Evolutionary conservation across 2,888 invertebrate genomes (phyloP), one percentile per base, ranked within the genome.

Genomic region (Sipha maydis): DNA sequence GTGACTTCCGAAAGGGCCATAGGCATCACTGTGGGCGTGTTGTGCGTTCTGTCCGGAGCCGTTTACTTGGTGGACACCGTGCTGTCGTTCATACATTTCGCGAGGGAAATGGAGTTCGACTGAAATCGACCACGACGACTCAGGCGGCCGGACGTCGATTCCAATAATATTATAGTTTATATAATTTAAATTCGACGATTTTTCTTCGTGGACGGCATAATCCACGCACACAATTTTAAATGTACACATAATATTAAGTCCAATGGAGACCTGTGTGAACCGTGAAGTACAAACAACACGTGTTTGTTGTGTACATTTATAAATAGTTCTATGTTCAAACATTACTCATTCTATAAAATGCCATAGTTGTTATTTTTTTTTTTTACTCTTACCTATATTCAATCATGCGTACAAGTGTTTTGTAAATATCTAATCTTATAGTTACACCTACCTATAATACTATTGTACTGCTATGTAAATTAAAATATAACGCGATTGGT

Each of bases 1-100:
- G 95, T 95, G 3, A 94, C 95, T 84, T 94, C 95, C 0, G 96
- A 96, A 92, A 94, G 95, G 93, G 95, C 96, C 93, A 95, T 96
- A 67, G 97, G 97, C 89, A 92, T 97, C 83, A 96, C 96, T 1
- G 93, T 97, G 90, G 97, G 97, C 21, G 94, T 96, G 4, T 92
- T 97, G 31, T 96, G 96, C 91, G 94, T 97, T 83, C 93, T 97
- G 90, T 95, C 95, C 91, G 96, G 96, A 21, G 96, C 96, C 0
- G 93, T 95, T 0, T 97, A 96, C 91, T 92, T 97, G 17, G 92
- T 96, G n/a, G 97, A 97, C 91, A 95, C 96, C 0, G 95, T 96
- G 0, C 92, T 97, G 67, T 94, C 96, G 54, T 94, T 95, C 91
- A 94, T 96, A 91, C 95, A 96, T 91, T 95, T 94, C 91, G 94